Evolutionary conservation across 2,797 vertebrate species (phyloP).

Genomic region (Percopsis omiscomaycus): DNA sequence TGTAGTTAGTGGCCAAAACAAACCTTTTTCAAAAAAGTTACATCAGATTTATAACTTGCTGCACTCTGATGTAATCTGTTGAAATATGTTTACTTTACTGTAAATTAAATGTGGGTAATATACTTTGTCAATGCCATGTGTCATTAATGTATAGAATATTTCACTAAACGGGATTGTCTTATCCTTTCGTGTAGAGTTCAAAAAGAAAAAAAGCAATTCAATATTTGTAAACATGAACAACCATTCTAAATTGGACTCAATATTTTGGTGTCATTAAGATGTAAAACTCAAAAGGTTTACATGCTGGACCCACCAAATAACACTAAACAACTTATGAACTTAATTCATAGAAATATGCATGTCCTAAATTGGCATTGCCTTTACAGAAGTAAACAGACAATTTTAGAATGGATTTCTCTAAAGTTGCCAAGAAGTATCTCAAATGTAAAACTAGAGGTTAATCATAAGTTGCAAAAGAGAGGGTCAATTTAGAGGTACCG

Average conservation of each 20-base stretch:
- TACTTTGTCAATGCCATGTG: slow-evolving; percentile 21
- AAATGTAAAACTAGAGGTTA: too few relatives aligned
- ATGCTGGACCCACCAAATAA: too few relatives aligned
- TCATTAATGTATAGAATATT: background rate
- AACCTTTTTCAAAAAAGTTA: background rate
- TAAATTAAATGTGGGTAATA: slow-evolving; percentile 32
- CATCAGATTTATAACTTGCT: slow-evolving; percentile 11
- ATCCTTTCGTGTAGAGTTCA: background rate
- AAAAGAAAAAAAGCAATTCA: background rate
- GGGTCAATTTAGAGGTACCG: too few relatives aligned
- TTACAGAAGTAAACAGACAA: too few relatives aligned
- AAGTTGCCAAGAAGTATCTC: too few relatives aligned
- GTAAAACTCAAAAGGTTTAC: too few relatives aligned
- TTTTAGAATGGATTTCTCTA: too few relatives aligned
- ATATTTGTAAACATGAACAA: background rate
- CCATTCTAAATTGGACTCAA: background rate
- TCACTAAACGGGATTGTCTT: background rate
- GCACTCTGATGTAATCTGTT: slow-evolving; percentile 22
- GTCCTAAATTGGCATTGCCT: too few relatives aligned
- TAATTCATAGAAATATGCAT: too few relatives aligned
- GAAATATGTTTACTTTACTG: slow-evolving; percentile 46
- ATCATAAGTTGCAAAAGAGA: too few relatives aligned
- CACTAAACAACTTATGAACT: too few relatives aligned
- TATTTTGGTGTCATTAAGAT: too few relatives aligned
- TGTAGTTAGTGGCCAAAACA: slow-evolving; percentile 1